Evolutionary conservation across 1,140 invertebrate species (phyloP), one percentile per base, ranked within the genome.

Genomic region (Meteorus sp.): DNA sequence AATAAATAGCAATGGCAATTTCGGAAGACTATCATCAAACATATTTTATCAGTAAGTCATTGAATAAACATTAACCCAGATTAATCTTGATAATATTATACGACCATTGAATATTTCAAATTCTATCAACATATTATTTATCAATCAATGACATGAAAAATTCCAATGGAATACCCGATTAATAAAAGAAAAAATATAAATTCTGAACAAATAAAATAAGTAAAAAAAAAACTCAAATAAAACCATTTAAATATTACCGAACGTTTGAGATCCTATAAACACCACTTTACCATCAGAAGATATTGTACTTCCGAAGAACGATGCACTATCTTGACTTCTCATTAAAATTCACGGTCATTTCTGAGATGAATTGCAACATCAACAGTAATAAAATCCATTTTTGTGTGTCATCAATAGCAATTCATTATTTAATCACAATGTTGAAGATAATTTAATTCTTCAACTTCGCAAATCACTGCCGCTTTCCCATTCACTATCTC

Each of bases 241-340:
- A 47, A 33, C 2, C 41, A 45, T 23, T 37, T 33, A 35, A 35
- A 51, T 19, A 58, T 59, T 59, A 59, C 57, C 57, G 31, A 59
- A 59, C 43, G 2, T 31, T 31, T 53, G n/a, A 7, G 41, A 54
- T 54, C 57, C 57, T 59, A 59, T 29, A 44, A 59, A 59, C 50
- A 59, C 37, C 57, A 59, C 57, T 53, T 59, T 53, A 59, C 57
- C 57, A 59, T 54, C 41, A 44, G 50, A 31, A 20, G 50, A 47
- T 59, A 59, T 20, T n/a, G 4, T 59, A n/a, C n/a, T 31, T 13
- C 35, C 2, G 23, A 23, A 20, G 44, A 47, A 25, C 8, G 1
- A n/a, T 20, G 11, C 3, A 44, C 20, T 22, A 13, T 19, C 41
- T 19, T 44, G 6, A 19, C 11, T 5, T 8, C 11, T 19, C 6